Evolutionary conservation across 2,797 vertebrate genomes (phyloP).

Genomic region (Natrix natrix): DNA sequence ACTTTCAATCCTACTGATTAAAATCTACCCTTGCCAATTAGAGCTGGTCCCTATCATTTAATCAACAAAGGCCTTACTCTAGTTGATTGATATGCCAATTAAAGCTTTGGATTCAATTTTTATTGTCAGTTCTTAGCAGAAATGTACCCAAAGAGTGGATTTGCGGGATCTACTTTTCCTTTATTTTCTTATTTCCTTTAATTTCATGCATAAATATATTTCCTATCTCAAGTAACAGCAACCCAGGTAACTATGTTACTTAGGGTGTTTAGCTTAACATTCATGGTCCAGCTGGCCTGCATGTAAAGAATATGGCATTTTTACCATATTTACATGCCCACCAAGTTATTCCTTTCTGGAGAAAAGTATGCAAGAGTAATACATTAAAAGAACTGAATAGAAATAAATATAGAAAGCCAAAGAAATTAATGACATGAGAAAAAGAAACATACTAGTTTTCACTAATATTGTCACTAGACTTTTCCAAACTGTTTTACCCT

Average conservation of each 20-base stretch:
- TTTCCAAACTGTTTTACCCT: not conserved
- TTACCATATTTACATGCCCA: not conserved
- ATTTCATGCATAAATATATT: not conserved
- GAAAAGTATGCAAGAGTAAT: not conserved
- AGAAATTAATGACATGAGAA: not conserved
- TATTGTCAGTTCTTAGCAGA: conserved; percentile 13
- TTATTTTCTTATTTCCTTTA: not conserved
- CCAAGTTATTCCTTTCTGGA: not conserved
- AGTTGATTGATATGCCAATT: conserved; percentile 9
- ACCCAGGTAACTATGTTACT: not conserved
- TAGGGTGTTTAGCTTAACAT: not conserved
- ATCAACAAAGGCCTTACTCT: conserved; percentile 9
- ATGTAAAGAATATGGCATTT: not conserved
- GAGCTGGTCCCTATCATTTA: conserved; percentile 11
- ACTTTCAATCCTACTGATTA: conserved; percentile 13
- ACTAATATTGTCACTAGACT: not conserved
- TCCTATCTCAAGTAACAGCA: not conserved
- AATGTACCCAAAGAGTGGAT: not conserved
- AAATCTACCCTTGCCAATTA: conserved; percentile 15
- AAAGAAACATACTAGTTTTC: not conserved
- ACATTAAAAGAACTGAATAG: not conserved
- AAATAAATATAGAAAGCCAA: not conserved
- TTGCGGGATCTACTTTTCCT: not conserved
- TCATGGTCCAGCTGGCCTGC: not conserved
- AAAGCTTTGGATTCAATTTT: not conserved